Conservation (phyloP, 2,113 vertebrate genomes). For the Acinonyx jubatus region DNA sequence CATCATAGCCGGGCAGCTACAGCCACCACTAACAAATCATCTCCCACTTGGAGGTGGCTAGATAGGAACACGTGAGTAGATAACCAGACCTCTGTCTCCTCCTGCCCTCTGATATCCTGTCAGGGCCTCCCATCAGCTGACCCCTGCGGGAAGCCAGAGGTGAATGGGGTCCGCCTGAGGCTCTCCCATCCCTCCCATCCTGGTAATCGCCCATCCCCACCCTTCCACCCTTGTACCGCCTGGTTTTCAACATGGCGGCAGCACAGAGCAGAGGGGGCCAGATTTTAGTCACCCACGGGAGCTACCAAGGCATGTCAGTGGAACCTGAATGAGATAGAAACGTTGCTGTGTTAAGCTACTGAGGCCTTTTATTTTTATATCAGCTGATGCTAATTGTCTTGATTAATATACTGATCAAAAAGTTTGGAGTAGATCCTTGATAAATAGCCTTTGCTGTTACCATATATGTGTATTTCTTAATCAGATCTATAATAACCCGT, state of each 20-base stretch:
- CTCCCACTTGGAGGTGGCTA: not conserved
- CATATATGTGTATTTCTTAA: not conserved
- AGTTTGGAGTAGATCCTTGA: not conserved
- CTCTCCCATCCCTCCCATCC: rapidly evolving
- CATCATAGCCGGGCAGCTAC: rapidly evolving
- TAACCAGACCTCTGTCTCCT: rapidly evolving
- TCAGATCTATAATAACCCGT: not conserved
- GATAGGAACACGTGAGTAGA: not conserved
- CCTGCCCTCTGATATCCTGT: not conserved
- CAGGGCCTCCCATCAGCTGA: not conserved
- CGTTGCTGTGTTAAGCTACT: not conserved
- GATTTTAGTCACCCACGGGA: rapidly evolving
- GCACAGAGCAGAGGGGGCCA: not conserved
- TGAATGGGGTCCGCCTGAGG: not conserved
- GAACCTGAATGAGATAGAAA: not conserved
- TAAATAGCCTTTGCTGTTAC: not conserved
- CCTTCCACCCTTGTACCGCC: rapidly evolving
- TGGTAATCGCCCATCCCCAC: no score
- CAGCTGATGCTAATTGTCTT: not conserved
- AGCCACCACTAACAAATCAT: not conserved
- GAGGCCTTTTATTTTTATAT: not conserved
- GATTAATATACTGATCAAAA: not conserved
- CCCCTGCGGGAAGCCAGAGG: not conserved
- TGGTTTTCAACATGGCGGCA: rapidly evolving
- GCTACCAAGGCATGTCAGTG: rapidly evolving